Evolutionary conservation across 2,888 invertebrate species (phyloP).

Genomic region (Neoscelio sp.): DNA sequence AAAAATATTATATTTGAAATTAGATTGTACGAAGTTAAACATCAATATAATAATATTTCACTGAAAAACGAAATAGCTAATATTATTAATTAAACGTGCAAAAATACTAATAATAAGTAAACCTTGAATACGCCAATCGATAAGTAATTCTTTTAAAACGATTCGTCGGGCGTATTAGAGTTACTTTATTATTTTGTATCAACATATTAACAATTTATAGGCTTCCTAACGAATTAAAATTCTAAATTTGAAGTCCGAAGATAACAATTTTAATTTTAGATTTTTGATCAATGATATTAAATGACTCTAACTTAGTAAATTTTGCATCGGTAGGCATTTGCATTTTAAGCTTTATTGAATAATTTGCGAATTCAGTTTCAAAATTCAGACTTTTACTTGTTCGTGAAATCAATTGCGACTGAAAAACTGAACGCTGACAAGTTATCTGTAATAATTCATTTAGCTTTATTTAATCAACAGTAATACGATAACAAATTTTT

Average conservation of each 20-base stretch:
- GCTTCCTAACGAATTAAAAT: neutral
- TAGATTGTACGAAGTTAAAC: too few relatives aligned
- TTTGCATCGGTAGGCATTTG: conserved; percentile 36
- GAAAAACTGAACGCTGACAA: conserved; percentile 29
- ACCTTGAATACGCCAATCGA: too few relatives aligned
- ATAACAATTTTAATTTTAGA: conserved; percentile 32
- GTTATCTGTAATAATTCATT: conserved; percentile 14
- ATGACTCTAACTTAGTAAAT: conserved; percentile 40
- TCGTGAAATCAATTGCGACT: conserved; percentile 12
- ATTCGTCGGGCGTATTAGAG: too few relatives aligned
- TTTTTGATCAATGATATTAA: conserved; percentile 44
- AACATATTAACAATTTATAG: neutral
- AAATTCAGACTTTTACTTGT: conserved; percentile 37
- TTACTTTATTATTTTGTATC: neutral
- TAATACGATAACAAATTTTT: conserved; percentile 14
- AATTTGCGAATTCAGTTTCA: conserved; percentile 42
- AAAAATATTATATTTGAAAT: too few relatives aligned
- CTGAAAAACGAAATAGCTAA: too few relatives aligned
- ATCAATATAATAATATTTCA: too few relatives aligned
- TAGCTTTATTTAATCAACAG: neutral
- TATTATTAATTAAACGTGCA: too few relatives aligned
- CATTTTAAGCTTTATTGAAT: conserved; percentile 54
- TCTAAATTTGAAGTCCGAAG: neutral
- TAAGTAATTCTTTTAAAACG: too few relatives aligned
- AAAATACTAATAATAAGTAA: too few relatives aligned